Conservation (phyloP, 1,140 invertebrate genomes). For the Patella vulgata region DNA sequence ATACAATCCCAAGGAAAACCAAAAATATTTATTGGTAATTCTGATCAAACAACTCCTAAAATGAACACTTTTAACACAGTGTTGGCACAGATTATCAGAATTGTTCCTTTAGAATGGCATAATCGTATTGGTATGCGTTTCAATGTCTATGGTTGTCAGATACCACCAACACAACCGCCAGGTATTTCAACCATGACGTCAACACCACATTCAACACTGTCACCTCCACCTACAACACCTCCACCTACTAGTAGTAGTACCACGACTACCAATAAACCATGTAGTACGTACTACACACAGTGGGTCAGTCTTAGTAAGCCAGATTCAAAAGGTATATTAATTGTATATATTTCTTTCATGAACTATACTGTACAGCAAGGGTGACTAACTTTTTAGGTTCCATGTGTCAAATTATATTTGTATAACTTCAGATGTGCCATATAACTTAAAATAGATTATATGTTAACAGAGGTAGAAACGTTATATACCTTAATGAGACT, state of each 20-base stretch:
- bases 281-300: slow-evolving; percentile 62
- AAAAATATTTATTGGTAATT: slow-evolving; percentile 46
- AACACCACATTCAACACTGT: not conserved
- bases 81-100: slow-evolving; percentile 45
- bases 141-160: slow-evolving; percentile 49
- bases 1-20: slow-evolving; percentile 27
- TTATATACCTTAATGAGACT: too few species aligned
- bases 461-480: too few species aligned
- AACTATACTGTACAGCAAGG: too few species aligned
- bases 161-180: slow-evolving; percentile 36
- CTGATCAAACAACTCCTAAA: slow-evolving; percentile 46
- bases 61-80: slow-evolving; percentile 43
- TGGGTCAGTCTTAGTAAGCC: slow-evolving; percentile 65
- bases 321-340: slow-evolving; percentile 16
- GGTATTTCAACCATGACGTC: not conserved
- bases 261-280: too few species aligned
- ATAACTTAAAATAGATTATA: too few species aligned
- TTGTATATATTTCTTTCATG: too few species aligned
- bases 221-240: too few species aligned
- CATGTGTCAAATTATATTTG: too few species aligned
- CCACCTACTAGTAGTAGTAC: too few species aligned
- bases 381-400: too few species aligned
- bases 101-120: slow-evolving; percentile 50
- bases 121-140: slow-evolving; percentile 47
- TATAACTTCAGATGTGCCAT: too few species aligned